Percentiles rank a stretch among this genome's conserved stretches.
phyloP scores from a whole-genome alignment of 2,797 vertebrate genomes.

The Brotula barbata region DNA sequence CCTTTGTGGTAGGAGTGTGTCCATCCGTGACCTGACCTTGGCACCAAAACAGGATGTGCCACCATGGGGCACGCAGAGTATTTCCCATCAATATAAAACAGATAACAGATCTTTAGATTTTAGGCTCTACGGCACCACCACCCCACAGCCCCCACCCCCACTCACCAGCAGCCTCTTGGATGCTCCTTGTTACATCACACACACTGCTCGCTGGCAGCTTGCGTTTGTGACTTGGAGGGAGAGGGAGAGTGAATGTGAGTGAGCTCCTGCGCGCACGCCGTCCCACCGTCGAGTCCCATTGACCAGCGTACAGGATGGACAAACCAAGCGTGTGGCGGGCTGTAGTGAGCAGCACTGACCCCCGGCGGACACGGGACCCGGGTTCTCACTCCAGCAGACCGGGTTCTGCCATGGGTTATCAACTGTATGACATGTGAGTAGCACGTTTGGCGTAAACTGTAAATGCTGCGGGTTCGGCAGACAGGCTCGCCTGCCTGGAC shows the following conservation, averaged over 20 bases:
- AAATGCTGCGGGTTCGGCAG: constrained; percentile 9
- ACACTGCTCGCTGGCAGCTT: constrained; percentile 68
- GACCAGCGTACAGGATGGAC: constrained; percentile 75
- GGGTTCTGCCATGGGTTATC: constrained; percentile 88
- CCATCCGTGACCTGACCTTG: background rate
- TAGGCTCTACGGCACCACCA: constrained; percentile 22
- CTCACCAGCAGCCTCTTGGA: constrained; percentile 65
- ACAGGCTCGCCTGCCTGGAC: background rate
- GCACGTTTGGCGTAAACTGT: constrained; percentile 21
- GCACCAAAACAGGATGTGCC: constrained; percentile 9
- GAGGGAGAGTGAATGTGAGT: constrained; percentile 69
- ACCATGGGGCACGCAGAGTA: too few species aligned
- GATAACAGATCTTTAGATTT: constrained; percentile 19
- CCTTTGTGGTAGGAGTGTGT: background rate
- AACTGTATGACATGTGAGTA: constrained; percentile 98
- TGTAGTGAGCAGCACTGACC: constrained; percentile 77
- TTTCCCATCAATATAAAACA: constrained; percentile 28
- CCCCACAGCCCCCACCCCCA: constrained; percentile 19
- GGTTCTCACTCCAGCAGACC: constrained; percentile 66
- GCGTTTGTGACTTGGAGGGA: constrained; percentile 74
- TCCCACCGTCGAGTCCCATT: constrained; percentile 58
- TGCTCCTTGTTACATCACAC: constrained; percentile 86
- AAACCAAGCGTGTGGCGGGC: constrained; percentile 79
- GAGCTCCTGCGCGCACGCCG: constrained; percentile 77
- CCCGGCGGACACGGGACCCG: constrained; percentile 67